Conservation (phyloP, 1,140 invertebrate species). For the Caenorhabditis inopinata region DNA sequence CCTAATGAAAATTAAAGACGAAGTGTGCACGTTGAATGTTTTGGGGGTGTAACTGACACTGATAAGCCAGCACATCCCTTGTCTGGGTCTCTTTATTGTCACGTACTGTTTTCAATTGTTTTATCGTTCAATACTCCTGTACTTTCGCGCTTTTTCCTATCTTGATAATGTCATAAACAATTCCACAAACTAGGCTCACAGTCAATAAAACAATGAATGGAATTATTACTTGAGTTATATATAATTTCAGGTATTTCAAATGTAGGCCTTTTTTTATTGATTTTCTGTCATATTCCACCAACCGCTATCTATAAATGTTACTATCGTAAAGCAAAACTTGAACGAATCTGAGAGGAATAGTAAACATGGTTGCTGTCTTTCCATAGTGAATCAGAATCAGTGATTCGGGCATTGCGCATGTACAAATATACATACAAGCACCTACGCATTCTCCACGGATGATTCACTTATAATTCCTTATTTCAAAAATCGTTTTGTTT, state of each 20-base stretch:
- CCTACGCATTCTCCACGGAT: background rate
- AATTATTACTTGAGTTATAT: no score
- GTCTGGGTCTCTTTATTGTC: background rate
- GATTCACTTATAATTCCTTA: background rate
- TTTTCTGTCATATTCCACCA: background rate
- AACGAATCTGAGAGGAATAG: constrained; percentile 7
- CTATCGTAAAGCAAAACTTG: constrained; percentile 2
- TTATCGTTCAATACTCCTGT: background rate
- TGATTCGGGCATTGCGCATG: background rate
- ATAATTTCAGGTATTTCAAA: no score
- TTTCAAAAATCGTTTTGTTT: no score
- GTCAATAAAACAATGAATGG: no score
- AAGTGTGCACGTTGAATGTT: constrained; percentile 7
- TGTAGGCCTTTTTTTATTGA: no score
- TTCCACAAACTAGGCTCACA: background rate
- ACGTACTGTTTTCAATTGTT: background rate
- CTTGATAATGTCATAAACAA: background rate
- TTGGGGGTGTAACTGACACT: background rate
- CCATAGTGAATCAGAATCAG: constrained; percentile 30
- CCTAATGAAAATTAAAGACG: background rate
- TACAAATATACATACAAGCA: background rate
- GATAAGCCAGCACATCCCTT: background rate
- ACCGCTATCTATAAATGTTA: background rate
- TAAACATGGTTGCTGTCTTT: constrained; percentile 13
- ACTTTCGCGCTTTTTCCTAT: background rate